A percentile compares a stretch with the other conserved stretches of the same genome.
These are phyloP conservation scores for Mechanitis mazaeus DNA, from an alignment of 2,888 invertebrate genomes.

Conservation along the genomic window DNA sequence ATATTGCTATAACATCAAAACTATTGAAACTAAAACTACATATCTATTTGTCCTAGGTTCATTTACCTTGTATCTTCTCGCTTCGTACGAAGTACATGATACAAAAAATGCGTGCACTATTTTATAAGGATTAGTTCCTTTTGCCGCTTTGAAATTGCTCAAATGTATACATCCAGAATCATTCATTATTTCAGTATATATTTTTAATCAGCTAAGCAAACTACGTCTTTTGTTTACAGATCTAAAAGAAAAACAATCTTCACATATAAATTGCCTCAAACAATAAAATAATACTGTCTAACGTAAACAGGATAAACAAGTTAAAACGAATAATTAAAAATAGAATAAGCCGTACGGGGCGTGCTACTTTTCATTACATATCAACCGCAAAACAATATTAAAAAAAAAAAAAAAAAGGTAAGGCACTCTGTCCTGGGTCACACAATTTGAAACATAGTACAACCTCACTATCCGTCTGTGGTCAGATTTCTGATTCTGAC, in stretches of 20 bases:
- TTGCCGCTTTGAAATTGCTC: conserved; percentile 85
- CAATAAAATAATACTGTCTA: background rate
- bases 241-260: conserved; percentile 32
- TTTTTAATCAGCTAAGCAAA: conserved; percentile 26
- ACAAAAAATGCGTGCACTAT: conserved; percentile 92
- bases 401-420: background rate
- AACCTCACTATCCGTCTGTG: background rate
- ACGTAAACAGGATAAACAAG: background rate
- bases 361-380: conserved; percentile 8
- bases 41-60: conserved; percentile 9
- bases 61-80: conserved; percentile 88
- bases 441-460: background rate
- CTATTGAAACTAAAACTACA: background rate
- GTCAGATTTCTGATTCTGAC: background rate
- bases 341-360: conserved; percentile 3
- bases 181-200: conserved; percentile 65
- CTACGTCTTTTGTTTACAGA: conserved; percentile 25
- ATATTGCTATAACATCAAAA: too few species aligned
- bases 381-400: conserved; percentile 1
- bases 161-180: conserved; percentile 87
- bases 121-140: conserved; percentile 84
- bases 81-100: conserved; percentile 86
- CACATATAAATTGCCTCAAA: conserved; percentile 18
- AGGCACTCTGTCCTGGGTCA: background rate
- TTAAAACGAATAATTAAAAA: background rate